A percentile compares a stretch with the other conserved stretches of the same genome.
phyloP scores from a whole-genome alignment of 2,113 vertebrate genomes.

The Oenanthe oenanthe region DNA sequence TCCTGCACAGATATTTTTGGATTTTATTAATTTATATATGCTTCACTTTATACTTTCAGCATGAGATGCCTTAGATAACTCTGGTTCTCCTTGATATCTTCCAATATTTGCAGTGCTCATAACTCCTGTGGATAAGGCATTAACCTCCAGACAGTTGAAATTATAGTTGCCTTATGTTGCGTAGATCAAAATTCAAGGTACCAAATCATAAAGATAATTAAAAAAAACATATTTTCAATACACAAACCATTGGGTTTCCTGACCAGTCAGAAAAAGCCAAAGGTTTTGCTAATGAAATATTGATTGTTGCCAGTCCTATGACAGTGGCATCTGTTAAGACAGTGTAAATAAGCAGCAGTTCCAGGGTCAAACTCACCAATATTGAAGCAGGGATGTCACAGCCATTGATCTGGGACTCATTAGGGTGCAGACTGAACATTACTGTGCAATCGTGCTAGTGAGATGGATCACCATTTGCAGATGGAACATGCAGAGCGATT shows the following conservation, averaged over 20 bases:
- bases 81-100: neutral
- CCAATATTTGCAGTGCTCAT: neutral
- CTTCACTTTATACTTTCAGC: neutral
- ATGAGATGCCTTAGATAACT: neutral
- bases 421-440: slow-evolving; percentile 35
- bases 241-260: neutral
- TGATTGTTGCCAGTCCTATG: slow-evolving; percentile 48
- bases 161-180: neutral
- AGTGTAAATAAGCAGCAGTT: slow-evolving; percentile 42
- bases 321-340: slow-evolving; percentile 17
- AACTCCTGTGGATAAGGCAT: neutral
- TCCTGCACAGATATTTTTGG: neutral
- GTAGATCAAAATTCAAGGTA: neutral
- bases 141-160: neutral
- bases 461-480: slow-evolving; percentile 18
- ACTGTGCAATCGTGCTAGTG: neutral
- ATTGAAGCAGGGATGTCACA: slow-evolving; percentile 51
- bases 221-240: neutral
- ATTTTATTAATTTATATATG: neutral
- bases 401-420: slow-evolving; percentile 37
- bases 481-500: neutral
- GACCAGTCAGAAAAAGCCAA: neutral
- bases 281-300: slow-evolving; percentile 64
- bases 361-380: slow-evolving; percentile 12
- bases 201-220: neutral